These are phyloP conservation scores for Malachius bipustulatus DNA, from an alignment of 2,888 invertebrate genomes.

Conservation along the genomic window DNA sequence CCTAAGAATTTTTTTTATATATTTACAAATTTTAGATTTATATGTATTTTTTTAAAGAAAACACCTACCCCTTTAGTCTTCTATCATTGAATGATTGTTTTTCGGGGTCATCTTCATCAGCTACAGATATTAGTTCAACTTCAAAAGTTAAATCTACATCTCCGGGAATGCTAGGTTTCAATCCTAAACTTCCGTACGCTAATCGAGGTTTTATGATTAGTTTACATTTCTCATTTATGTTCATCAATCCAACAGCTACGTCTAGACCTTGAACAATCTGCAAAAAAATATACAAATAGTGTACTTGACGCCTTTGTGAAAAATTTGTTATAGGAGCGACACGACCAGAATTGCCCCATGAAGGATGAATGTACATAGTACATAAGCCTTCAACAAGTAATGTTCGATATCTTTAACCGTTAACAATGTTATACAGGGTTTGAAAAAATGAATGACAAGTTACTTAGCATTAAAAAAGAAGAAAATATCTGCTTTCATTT, in stretches of 20 bases:
- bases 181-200: conserved; percentile 68
- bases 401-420: too few relatives aligned
- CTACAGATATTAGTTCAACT: conserved; percentile 56
- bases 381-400: too few relatives aligned
- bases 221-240: conserved; percentile 64
- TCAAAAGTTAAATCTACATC: conserved; percentile 55
- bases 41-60: too few relatives aligned
- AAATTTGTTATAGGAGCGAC: too few relatives aligned
- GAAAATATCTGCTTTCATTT: too few relatives aligned
- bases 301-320: too few relatives aligned
- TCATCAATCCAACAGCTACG: conserved; percentile 75
- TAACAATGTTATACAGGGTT: too few relatives aligned
- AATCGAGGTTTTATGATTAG: conserved; percentile 66
- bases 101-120: conserved; percentile 57
- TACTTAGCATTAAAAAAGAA: too few relatives aligned
- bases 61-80: conserved; percentile 60
- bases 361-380: too few relatives aligned
- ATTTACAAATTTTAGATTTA: too few relatives aligned
- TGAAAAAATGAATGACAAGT: too few relatives aligned
- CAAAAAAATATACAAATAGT: conserved; percentile 9
- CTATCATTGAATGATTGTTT: conserved; percentile 52
- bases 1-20: conserved; percentile 32
- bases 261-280: conserved; percentile 70
- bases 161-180: conserved; percentile 54
- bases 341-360: too few relatives aligned